These are phyloP conservation scores for Zaprionus kolodkinae DNA, from an alignment of 1,140 invertebrate genomes.

Conservation along the genomic window DNA sequence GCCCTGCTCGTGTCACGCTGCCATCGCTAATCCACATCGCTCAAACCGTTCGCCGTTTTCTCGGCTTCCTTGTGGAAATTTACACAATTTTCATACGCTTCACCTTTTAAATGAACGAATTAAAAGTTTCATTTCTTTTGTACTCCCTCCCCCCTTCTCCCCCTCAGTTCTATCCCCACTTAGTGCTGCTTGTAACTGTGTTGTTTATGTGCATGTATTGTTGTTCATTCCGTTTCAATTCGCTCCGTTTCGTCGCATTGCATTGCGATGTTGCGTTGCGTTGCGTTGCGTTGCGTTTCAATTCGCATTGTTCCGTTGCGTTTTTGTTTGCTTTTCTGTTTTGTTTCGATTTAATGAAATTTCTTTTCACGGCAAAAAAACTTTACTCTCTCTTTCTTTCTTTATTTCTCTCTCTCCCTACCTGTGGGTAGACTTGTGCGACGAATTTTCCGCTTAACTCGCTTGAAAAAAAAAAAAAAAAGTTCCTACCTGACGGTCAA, in stretches of 20 bases:
- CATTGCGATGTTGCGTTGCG: conserved; percentile 48
- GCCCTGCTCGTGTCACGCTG: conserved; percentile 9
- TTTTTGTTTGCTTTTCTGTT: not conserved
- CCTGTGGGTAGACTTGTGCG: not conserved
- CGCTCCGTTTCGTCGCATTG: conserved; percentile 30
- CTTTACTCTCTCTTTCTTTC: conserved; percentile 30
- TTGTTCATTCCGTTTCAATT: conserved; percentile 38
- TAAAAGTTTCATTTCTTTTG: conserved; percentile 74
- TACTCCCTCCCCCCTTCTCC: not conserved
- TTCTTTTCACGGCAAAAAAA: conserved; percentile 62
- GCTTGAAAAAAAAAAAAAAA: conserved; percentile 33
- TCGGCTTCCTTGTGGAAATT: conserved; percentile 57
- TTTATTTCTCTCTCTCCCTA: not conserved
- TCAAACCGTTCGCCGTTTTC: conserved; percentile 4
- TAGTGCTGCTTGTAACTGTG: conserved; percentile 22
- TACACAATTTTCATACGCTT: conserved; percentile 79
- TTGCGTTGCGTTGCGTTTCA: conserved; percentile 19
- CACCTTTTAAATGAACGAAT: conserved; percentile 81
- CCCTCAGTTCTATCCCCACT: not conserved
- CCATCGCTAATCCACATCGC: conserved; percentile 12
- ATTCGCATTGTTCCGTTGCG: conserved; percentile 23
- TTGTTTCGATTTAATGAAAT: conserved; percentile 75
- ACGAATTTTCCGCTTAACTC: conserved; percentile 7
- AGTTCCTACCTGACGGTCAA: conserved; percentile 31
- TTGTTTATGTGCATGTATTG: conserved; percentile 43